Base-by-base conservation (phyloP, 2,888 invertebrate genomes). In the Emmelina monodactyla region DNA sequence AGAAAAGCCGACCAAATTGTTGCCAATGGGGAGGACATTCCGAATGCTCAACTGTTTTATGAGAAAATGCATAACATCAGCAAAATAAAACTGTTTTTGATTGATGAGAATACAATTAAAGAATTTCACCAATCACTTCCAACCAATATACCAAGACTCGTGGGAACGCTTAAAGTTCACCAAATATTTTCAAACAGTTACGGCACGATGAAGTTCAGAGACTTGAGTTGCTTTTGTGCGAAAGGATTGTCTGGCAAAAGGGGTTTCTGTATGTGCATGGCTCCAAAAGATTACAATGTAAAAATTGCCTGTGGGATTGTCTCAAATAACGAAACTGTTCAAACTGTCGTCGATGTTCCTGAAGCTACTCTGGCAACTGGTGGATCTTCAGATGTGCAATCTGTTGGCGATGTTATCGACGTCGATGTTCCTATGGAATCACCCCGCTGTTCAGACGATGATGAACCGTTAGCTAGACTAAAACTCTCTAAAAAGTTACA, bases 1-100 rank as follows among this genome's bases (percentile, higher is more conserved):
- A 25, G 39, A 16, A 29, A 25, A 5, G 31, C 32, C 3, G 41
- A 42, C n/a, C 14, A 32, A 6, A 15, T 29, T 1, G 37, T 42
- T 6, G 35, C 39, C 1, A 13, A 10, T 4, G 41, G 41, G 1
- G 13, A 16, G 1, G 41, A 41, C n/a, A 38, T 41, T 32, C 2
- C 16, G 2, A 7, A 22, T 25, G 32, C 31, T n/a, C 4, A 25
- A 14, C 10, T 33, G n/a, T 40, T 39, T 16, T 32, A 29, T 13
- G 30, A 39, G 3, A 22, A 14, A 7, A 11, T 39, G 9, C 28
- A 32, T 3, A 32, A 32, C 16, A 9, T 6, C 9, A 38, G 33
- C 28, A 38, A 38, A 28, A 33, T 35, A 9, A 35, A 16, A 12
- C 33, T 38, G 3, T 38, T 12, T 28, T 4, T 35, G 3, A 35